Evolutionary conservation across 2,797 vertebrate species (phyloP), one percentile per base, ranked within the genome.

Genomic region (Eidolon dupreanum): DNA sequence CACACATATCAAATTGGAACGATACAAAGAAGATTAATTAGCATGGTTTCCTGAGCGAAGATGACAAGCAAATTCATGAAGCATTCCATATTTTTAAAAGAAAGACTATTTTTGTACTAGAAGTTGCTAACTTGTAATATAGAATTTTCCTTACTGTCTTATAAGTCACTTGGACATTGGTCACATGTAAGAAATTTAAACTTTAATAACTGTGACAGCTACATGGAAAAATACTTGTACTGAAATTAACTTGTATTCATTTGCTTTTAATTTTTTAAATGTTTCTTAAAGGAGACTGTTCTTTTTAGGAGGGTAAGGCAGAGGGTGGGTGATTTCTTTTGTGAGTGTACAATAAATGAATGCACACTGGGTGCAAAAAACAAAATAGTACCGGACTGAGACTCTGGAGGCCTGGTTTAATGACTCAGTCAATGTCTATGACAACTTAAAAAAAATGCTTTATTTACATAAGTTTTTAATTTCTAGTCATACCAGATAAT

Each of bases 211-310:
- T 97, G 98, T 98, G 97, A 98, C 97, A 97, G 92, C 95, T 98
- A 96, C 93, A 95, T 97, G 98, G 98, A 98, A 98, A 97, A 98
- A 93, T 96, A 98, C 98, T 98, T 98, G 98, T 98, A 98, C 97
- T 98, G 98, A 97, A 98, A 98, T 98, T 98, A 98, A 98, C 98
- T 97, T 94, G 97, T 98, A 81, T 95, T 98, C 97, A 98, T 98
- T 98, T 98, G 98, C 95, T 98, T 98, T 98, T 99, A 98, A 99
- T 99, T 99, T 99, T 99, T 99, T 99, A 99, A 99, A 99, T 99
- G 98, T 99, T 99, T 99, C 98, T 99, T 99, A 98, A 97, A 98
- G 98, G 96, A 98, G 97, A 97, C 93, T 89, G 99, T 98, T 98
- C 13, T 49, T 49, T 49, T 15, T 49, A 49, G 46, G 77, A 97